A percentile compares a stretch with the other conserved stretches of the same genome.
Conservation (phyloP, 2,888 invertebrate species). For the Apodemia hepburni region DNA sequence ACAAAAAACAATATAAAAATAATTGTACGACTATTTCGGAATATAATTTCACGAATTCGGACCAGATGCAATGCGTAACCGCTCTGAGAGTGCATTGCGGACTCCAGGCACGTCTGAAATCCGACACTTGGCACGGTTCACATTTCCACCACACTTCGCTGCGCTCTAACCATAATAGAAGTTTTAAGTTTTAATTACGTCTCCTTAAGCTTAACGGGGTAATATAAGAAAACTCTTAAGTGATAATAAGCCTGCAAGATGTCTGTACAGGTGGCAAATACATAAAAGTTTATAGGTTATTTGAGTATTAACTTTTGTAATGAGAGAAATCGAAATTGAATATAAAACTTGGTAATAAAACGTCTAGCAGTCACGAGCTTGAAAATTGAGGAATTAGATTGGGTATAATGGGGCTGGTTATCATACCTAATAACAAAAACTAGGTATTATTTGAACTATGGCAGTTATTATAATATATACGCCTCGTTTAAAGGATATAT, state of each 20-base stretch:
- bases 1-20: too few relatives aligned
- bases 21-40: background rate
- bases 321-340: background rate
- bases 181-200: slow-evolving; percentile 75
- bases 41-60: background rate
- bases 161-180: slow-evolving; percentile 56
- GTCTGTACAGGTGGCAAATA: slow-evolving; percentile 10
- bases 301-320: background rate
- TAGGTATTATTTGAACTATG: too few relatives aligned
- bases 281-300: background rate
- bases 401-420: too few relatives aligned
- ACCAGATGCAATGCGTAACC: slow-evolving; percentile 15
- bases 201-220: slow-evolving; percentile 47
- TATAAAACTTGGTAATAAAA: background rate
- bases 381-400: too few relatives aligned
- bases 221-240: slow-evolving; percentile 31
- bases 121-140: slow-evolving; percentile 71
- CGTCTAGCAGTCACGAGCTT: background rate
- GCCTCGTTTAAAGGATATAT: too few relatives aligned
- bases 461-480: too few relatives aligned
- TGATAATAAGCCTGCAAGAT: slow-evolving; percentile 26
- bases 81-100: slow-evolving; percentile 45
- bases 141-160: slow-evolving; percentile 46
- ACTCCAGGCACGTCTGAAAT: slow-evolving; percentile 66
- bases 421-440: too few relatives aligned